Evolutionary conservation across 2,797 vertebrate species (phyloP).

Genomic region (Pipistrellus pygmaeus): DNA sequence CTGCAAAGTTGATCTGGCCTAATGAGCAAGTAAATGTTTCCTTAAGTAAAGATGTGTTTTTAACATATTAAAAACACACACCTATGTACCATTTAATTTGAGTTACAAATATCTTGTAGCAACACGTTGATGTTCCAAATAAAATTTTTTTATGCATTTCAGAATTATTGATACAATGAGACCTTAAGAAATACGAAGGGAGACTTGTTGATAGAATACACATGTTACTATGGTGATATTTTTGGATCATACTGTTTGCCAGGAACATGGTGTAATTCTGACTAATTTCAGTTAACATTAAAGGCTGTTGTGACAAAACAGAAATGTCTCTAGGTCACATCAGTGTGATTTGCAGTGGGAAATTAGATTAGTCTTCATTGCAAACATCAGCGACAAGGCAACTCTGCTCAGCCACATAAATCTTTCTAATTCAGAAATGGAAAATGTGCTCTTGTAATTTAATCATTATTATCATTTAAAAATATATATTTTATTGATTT

Average conservation of each 20-base stretch:
- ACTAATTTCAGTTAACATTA: conserved; percentile 80
- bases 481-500: no score
- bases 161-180: conserved; percentile 71
- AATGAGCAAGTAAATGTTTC: conserved; percentile 72
- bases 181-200: conserved; percentile 63
- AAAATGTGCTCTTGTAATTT: conserved; percentile 74
- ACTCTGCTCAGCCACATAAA: conserved; percentile 81
- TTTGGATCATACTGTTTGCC: conserved; percentile 69
- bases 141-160: conserved; percentile 30
- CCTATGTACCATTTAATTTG: conserved; percentile 32
- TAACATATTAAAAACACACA: conserved; percentile 26
- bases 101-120: conserved; percentile 55
- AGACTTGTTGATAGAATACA: conserved; percentile 80
- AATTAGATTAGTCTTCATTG: conserved; percentile 83
- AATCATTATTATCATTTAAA: conserved; percentile 56
- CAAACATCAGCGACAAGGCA: conserved; percentile 75
- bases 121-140: conserved; percentile 33
- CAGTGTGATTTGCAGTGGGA: conserved; percentile 76
- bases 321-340: conserved; percentile 81
- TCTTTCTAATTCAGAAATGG: conserved; percentile 76
- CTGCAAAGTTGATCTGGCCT: conserved; percentile 68
- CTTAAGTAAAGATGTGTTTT: conserved; percentile 49
- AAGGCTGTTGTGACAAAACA: conserved; percentile 81
- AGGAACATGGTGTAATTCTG: conserved; percentile 83
- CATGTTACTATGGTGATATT: conserved; percentile 81